Percentiles rank a stretch among this genome's conserved stretches.
Evolutionary conservation across 1,140 invertebrate species (phyloP).

Genomic region (Paraescarpia echinospica): DNA sequence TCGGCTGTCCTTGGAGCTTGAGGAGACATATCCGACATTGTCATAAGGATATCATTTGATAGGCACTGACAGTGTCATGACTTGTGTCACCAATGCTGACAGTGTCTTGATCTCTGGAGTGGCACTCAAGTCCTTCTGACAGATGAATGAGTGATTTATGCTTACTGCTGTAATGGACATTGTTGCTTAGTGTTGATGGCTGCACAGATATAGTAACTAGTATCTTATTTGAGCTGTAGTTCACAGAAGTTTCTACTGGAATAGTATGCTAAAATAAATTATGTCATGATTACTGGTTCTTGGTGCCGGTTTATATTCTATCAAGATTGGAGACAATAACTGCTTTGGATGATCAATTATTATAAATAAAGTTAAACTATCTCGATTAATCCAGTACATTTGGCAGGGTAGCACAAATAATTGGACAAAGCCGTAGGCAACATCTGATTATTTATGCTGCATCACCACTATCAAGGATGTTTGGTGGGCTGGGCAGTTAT

Average conservation of each 20-base stretch:
- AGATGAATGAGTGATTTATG: neutral
- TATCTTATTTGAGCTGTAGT: neutral
- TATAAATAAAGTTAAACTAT: too few species aligned
- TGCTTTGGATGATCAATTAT: neutral
- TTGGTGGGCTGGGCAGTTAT: too few species aligned
- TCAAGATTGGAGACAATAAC: neutral
- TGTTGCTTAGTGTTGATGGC: neutral
- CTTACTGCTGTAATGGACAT: neutral
- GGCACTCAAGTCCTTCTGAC: neutral
- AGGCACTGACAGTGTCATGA: neutral
- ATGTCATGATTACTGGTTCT: neutral
- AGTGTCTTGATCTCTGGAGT: neutral
- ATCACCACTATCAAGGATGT: too few species aligned
- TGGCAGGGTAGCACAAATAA: too few species aligned
- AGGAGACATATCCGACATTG: neutral
- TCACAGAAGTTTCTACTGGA: neutral
- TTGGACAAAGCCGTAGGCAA: too few species aligned
- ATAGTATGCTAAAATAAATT: neutral
- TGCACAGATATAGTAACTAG: neutral
- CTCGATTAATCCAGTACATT: too few species aligned
- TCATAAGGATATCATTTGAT: neutral
- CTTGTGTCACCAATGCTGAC: neutral
- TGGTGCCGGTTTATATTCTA: neutral
- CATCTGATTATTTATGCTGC: too few species aligned
- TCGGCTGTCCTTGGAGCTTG: slow-evolving; percentile 2